These are phyloP conservation scores for Argya squamiceps DNA, from an alignment of 2,797 vertebrate species.

Conservation along the genomic window DNA sequence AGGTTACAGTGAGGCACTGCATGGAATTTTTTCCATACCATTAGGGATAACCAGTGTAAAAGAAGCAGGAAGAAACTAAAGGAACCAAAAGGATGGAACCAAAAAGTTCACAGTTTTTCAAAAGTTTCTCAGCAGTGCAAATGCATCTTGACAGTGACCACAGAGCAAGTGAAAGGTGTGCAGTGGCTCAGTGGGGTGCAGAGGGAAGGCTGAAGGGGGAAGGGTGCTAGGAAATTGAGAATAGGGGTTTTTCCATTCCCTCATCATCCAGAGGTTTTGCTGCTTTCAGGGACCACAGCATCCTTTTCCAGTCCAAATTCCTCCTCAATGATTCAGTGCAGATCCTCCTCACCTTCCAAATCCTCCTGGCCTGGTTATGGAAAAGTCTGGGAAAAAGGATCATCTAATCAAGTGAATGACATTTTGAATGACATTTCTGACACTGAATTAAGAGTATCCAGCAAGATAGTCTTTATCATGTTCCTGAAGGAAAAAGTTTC, in stretches of 20 bases:
- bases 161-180: not conserved
- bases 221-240: not conserved
- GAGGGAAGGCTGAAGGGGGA: not conserved
- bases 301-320: not conserved
- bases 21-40: fast-evolving
- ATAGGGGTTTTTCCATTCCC: not conserved
- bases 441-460: not conserved
- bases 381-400: not conserved
- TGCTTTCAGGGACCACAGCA: not conserved
- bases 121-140: not conserved
- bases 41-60: not conserved
- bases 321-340: not conserved
- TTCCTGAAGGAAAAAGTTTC: not conserved
- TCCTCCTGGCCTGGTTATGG: not conserved
- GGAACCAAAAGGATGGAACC: not conserved
- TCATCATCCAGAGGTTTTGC: not conserved
- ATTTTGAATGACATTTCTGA: not conserved
- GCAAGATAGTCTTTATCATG: not conserved
- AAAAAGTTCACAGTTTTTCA: not conserved
- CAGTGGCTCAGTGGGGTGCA: not conserved
- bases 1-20: not conserved
- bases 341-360: not conserved
- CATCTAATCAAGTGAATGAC: not conserved
- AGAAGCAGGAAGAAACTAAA: not conserved
- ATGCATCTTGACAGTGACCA: not conserved